phyloP scores from a whole-genome alignment of 2,113 vertebrate species.

The Hippolais icterina region DNA sequence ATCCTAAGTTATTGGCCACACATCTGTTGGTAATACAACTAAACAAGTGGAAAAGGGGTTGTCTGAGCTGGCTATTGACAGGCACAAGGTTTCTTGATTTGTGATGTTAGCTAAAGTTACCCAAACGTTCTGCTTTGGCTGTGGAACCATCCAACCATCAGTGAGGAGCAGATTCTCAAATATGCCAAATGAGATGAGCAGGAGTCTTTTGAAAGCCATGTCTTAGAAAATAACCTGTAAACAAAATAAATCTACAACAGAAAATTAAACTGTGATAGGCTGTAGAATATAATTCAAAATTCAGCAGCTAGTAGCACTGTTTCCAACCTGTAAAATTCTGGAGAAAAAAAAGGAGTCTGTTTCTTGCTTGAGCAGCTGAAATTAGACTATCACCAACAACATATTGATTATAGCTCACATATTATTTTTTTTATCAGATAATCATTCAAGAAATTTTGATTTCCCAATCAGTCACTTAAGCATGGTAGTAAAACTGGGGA shows the following conservation, averaged over 20 bases:
- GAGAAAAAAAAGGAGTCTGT: neutral
- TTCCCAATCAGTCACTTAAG: constrained; percentile 27
- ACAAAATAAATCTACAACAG: neutral
- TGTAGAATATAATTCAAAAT: neutral
- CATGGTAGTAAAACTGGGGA: constrained; percentile 23
- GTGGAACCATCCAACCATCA: neutral
- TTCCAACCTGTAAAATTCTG: neutral
- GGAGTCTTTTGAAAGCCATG: neutral
- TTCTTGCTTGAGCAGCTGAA: neutral
- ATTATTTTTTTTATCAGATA: constrained; percentile 25
- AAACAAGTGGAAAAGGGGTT: neutral
- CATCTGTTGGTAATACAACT: neutral
- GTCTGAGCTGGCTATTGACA: neutral
- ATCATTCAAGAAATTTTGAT: constrained; percentile 27
- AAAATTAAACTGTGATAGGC: neutral
- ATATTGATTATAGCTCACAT: neutral
- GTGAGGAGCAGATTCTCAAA: neutral
- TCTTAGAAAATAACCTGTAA: neutral
- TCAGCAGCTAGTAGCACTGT: neutral
- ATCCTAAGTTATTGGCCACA: neutral
- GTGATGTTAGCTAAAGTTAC: neutral
- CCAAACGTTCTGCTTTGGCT: neutral
- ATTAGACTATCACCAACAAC: neutral
- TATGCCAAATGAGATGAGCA: neutral
- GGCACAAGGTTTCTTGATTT: neutral